phyloP scores from a whole-genome alignment of 2,888 invertebrate genomes.

The Trichogramma dendrolimi region DNA sequence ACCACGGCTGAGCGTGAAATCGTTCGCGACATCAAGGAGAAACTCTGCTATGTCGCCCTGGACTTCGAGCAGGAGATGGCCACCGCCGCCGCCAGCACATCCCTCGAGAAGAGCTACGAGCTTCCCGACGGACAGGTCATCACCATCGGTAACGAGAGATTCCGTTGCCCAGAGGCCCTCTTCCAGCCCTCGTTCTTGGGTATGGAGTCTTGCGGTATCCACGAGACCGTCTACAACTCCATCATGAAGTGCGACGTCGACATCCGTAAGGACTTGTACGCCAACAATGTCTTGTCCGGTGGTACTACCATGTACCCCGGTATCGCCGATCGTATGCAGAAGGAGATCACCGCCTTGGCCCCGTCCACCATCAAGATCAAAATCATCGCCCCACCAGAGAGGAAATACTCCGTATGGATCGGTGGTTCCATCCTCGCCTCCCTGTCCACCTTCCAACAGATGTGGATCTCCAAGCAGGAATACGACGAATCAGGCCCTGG shows the following conservation, averaged over 20 bases:
- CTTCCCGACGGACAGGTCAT: slow-evolving; percentile 75
- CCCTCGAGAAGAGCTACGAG: slow-evolving; percentile 90
- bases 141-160: slow-evolving; percentile 83
- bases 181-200: slow-evolving; percentile 57
- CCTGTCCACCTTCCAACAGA: slow-evolving; percentile 54
- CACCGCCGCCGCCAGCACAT: slow-evolving; percentile 84
- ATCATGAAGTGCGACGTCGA: slow-evolving; percentile 63
- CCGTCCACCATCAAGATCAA: slow-evolving; percentile 56
- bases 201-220: slow-evolving; percentile 58
- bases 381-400: slow-evolving; percentile 56
- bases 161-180: slow-evolving; percentile 73
- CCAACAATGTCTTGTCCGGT: slow-evolving; percentile 57
- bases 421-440: slow-evolving; percentile 55
- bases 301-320: slow-evolving; percentile 59
- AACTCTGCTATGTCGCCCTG: slow-evolving; percentile 87
- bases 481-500: slow-evolving; percentile 56
- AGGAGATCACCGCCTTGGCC: slow-evolving; percentile 85
- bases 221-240: slow-evolving; percentile 59
- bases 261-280: slow-evolving; percentile 58
- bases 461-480: slow-evolving; percentile 57
- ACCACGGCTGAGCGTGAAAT: slow-evolving; percentile 74
- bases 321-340: slow-evolving; percentile 64
- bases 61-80: slow-evolving; percentile 96
- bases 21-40: slow-evolving; percentile 92
- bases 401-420: slow-evolving; percentile 57